Evolutionary conservation across 2,113 vertebrate genomes (phyloP).

Genomic region (Paramisgurnus dabryanus): DNA sequence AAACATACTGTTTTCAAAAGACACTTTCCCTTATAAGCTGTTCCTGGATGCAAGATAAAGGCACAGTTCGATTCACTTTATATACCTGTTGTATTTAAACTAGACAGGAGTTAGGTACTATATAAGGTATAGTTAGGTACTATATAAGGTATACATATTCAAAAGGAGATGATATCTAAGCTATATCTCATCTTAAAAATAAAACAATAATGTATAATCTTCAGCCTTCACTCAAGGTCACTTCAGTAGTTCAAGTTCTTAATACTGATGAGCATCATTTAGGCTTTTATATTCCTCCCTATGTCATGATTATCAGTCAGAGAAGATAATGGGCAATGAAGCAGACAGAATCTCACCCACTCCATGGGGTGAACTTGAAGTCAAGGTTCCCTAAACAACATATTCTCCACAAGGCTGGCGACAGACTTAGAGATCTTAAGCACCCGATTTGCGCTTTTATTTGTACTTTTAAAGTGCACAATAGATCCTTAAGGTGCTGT

Average conservation of each 20-base stretch:
- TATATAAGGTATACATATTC: neutral
- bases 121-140: neutral
- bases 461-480: no score
- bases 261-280: conserved; percentile 63
- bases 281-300: conserved; percentile 67
- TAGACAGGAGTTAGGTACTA: no score
- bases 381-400: conserved; percentile 66
- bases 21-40: conserved; percentile 45
- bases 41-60: conserved; percentile 48
- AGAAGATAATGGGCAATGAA: conserved; percentile 70
- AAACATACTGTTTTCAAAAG: conserved; percentile 46
- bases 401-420: conserved; percentile 20
- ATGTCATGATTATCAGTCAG: conserved; percentile 75
- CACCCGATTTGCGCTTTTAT: no score
- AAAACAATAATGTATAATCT: conserved; percentile 19
- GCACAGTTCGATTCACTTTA: conserved; percentile 24
- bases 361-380: conserved; percentile 68
- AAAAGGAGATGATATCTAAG: neutral
- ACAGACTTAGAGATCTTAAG: no score
- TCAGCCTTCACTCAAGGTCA: conserved; percentile 38
- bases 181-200: neutral
- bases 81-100: conserved; percentile 30
- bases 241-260: conserved; percentile 62
- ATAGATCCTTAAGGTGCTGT: no score
- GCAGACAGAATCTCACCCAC: conserved; percentile 67